Conservation (phyloP, 2,113 vertebrate species). For the Pelvicachromis taeniatus region DNA sequence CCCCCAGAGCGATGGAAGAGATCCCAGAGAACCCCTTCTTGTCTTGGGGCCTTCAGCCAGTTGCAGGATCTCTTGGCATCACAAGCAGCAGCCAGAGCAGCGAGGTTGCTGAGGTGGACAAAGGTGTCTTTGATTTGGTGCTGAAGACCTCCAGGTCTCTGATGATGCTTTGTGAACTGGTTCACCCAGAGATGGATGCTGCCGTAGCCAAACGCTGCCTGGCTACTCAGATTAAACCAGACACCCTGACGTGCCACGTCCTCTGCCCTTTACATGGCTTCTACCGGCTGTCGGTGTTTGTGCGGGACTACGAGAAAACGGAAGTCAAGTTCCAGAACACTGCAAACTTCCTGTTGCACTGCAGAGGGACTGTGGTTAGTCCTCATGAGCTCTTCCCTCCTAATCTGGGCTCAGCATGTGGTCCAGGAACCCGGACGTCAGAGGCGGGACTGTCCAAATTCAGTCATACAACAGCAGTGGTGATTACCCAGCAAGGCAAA, state of each 20-base stretch:
- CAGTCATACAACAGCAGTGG: conserved; percentile 66
- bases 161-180: conserved; percentile 68
- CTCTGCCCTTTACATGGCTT: conserved; percentile 72
- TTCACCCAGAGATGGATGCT: conserved; percentile 57
- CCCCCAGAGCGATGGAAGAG: conserved; percentile 49
- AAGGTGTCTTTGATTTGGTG: conserved; percentile 52
- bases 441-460: conserved; percentile 70
- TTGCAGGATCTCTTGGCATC: conserved; percentile 60
- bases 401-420: conserved; percentile 64
- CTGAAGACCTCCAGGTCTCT: conserved; percentile 68
- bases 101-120: conserved; percentile 54
- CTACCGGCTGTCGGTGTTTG: conserved; percentile 75
- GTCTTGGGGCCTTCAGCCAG: conserved; percentile 75
- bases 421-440: conserved; percentile 70
- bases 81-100: conserved; percentile 50
- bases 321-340: conserved; percentile 67
- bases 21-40: conserved; percentile 74
- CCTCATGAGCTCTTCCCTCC: conserved; percentile 71
- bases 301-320: conserved; percentile 66
- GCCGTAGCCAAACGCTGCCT: conserved; percentile 68
- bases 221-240: conserved; percentile 71
- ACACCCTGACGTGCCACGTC: conserved; percentile 70
- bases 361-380: conserved; percentile 39
- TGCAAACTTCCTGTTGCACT: conserved; percentile 75
- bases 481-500: conserved; percentile 72